A percentile compares a stretch with the other conserved stretches of the same genome.
These are phyloP conservation scores for Phrixothrix hirtus DNA, from an alignment of 2,888 invertebrate species.

Conservation along the genomic window DNA sequence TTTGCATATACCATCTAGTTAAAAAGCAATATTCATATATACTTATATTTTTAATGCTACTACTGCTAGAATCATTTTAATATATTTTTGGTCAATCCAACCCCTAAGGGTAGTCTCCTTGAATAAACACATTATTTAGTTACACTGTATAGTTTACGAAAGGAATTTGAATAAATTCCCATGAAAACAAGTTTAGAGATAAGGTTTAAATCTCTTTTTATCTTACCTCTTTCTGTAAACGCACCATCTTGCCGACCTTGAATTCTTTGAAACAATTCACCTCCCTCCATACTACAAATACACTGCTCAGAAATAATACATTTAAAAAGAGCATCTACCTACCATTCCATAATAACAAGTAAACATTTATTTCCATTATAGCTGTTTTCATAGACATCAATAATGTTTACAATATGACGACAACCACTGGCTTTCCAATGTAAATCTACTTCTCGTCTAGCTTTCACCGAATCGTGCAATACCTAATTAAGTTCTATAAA, in stretches of 20 bases:
- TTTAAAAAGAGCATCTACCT: constrained; percentile 33
- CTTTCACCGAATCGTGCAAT: constrained; percentile 89
- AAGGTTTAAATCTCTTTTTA: neutral
- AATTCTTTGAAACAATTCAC: constrained; percentile 95
- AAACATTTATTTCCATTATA: constrained; percentile 90
- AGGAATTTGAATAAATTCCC: no score
- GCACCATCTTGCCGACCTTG: constrained; percentile 93
- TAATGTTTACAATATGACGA: constrained; percentile 87
- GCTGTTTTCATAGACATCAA: constrained; percentile 96
- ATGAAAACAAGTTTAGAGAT: neutral
- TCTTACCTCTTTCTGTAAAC: constrained; percentile 86
- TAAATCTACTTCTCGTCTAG: constrained; percentile 91
- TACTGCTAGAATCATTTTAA: no score
- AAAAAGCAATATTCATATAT: no score
- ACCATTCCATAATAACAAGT: constrained; percentile 99
- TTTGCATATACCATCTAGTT: no score
- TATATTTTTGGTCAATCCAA: no score
- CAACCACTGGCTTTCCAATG: constrained; percentile 94
- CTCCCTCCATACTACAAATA: constrained; percentile 87
- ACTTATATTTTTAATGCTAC: no score
- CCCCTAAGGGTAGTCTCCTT: no score
- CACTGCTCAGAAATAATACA: neutral
- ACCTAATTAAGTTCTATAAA: constrained; percentile 62
- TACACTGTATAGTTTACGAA: no score
- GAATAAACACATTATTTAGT: no score